Evolutionary conservation across 2,888 invertebrate species (phyloP).

Genomic region (Gymnoscelis rufifasciata): DNA sequence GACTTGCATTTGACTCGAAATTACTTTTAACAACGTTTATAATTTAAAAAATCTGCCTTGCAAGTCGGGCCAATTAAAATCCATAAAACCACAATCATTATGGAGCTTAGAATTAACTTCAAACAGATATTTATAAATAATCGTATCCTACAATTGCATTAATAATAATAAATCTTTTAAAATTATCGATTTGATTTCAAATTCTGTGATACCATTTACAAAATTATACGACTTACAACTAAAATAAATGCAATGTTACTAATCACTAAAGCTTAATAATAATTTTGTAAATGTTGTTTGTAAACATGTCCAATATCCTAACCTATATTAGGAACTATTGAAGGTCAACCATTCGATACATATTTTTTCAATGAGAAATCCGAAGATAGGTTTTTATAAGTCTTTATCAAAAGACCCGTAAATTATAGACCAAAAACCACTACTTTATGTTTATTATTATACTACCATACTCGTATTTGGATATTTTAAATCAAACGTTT

Average conservation of each 20-base stretch:
- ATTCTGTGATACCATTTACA: constrained; percentile 1
- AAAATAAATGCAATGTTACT: constrained; percentile 34
- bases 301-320: constrained; percentile 2
- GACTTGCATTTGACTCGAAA: constrained; percentile 1
- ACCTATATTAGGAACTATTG: constrained; percentile 17
- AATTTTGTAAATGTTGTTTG: not conserved
- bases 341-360: not conserved
- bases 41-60: not conserved
- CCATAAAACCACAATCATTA: constrained; percentile 10
- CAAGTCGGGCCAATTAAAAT: constrained; percentile 5
- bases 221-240: constrained; percentile 22
- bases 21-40: not conserved
- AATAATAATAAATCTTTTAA: not conserved
- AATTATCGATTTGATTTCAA: not conserved
- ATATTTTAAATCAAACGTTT: too few relatives aligned
- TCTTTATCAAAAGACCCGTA: too few relatives aligned
- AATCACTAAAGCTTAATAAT: constrained; percentile 3
- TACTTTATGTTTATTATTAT: too few relatives aligned
- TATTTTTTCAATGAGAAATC: too few relatives aligned
- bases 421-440: too few relatives aligned
- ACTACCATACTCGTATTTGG: too few relatives aligned
- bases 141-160: too few relatives aligned
- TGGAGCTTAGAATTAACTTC: not conserved
- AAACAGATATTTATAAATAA: too few relatives aligned
- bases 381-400: too few relatives aligned